Evolutionary conservation across 30 jellyfish, hydroid and myxozoan genomes (phyloP), one percentile per base, ranked within the genome.

Genomic region (Hydra vulgaris): DNA sequence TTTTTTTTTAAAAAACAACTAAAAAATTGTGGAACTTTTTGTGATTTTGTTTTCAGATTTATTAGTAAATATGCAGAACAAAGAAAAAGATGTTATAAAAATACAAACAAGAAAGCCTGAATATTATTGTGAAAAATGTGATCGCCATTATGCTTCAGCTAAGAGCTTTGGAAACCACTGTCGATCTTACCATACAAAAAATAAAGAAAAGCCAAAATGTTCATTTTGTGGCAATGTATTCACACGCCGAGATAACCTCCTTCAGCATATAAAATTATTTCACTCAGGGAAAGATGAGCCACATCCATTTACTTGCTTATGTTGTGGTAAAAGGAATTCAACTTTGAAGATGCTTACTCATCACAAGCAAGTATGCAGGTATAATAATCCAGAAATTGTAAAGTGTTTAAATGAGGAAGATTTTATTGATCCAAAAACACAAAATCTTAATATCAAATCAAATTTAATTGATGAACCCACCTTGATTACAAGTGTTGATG

Each of bases 181-280:
- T 21, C 55, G 87, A 15, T 80, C 87, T 15, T 80, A 80, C 27
- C 87, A 80, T 27, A 66, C 73, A 15, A 70, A 26, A 26, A 80
- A 80, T 24, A 80, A 80, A 25, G 83, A 66, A 25, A 80, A 80
- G 71, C 53, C 87, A 23, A n/a, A 67, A 66, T 80, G 87, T 80
- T 52, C 87, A 15, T 66, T 21, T 25, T 80, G 87, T 25, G 87
- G 87, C 18, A 80, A 80, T 70, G 27, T 74, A 0, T 80, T 80
- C 0, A 80, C 87, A 8, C 83, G 87, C 8, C 40, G 83, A 66
- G 87, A 80, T 70, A 80, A 80, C 66, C 69, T 80, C 18, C 87
- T 27, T 74, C 87, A 80, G 66, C 87, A 80, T 72, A 80, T 70
- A 16, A 80, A 53, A 27, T 82, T 80, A 0, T 80, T 80, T 26